Base-by-base conservation (phyloP, 2,888 invertebrate genomes). In the Crepidodera aurea region DNA sequence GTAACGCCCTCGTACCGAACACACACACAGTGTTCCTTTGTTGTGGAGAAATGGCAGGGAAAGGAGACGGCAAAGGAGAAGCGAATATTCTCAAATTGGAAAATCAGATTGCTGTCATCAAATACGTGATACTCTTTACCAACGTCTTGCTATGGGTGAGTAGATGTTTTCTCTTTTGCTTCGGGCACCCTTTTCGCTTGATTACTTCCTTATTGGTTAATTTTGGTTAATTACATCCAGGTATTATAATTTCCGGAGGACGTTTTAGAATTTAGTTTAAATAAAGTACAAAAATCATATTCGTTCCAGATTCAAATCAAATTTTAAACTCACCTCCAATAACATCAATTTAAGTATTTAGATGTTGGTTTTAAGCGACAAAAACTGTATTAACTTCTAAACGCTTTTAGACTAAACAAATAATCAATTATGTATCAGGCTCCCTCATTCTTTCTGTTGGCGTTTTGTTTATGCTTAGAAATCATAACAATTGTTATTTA, bases 81-180 rank as follows among this genome's bases (percentile, higher is more conserved):
- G 86, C 85, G 58, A 81, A 82, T 60, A 83, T 82, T 1, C 82
- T 83, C 22, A 87, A 87, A 75, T 82, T 92, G 74, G 91, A 91
- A 77, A 89, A 88, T 69, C 89, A 90, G 77, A 92, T 93, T 73
- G 89, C 88, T 67, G 88, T 90, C 76, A 86, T 93, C 67, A 93
- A 93, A 81, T 93, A 92, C 81, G 89, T 90, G 46, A 82, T 94
- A 67, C 89, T 93, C 74, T 92, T 91, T 76, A 88, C 91, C 80
- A 93, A 93, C 78, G 87, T 91, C 53, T 84, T 93, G 53, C 82
- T 90, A 73, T 91, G 91, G 91, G 92, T 92, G 79, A 86, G 90
- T 87, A 51, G 13, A 15, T 32, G 32, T 32, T 32, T 32, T 10
- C 32, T 32, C 10, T 10, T 32, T 32, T n/a, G 32, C 32, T 32